Base-by-base conservation (phyloP, 2,888 invertebrate genomes). In the Calameuta pallipes region DNA sequence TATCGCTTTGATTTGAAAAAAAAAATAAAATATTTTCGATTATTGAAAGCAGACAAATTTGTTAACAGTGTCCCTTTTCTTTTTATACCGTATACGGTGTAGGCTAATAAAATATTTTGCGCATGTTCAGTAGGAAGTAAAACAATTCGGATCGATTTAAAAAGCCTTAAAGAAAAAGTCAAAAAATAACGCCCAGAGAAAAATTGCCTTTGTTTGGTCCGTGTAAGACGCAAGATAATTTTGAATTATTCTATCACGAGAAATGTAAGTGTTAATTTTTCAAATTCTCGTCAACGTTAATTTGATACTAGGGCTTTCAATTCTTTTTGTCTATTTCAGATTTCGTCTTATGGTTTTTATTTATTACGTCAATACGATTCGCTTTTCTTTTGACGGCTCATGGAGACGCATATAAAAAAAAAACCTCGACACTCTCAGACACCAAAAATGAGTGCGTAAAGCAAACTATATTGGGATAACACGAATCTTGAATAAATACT, bases 381-480 rank as follows among this genome's bases (percentile, higher is more conserved):
- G 56, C 56, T 23, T 9, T 56, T 23, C 23, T 56, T 2, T 15
- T 15, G 31, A 71, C 30, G 34, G 31, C 15, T n/a, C 31, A 23
- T 23, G 23, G 9, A 71, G 71, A 71, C 23, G 71, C 71, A 33
- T 31, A 31, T 71, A 71, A 71, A 71, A 71, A 30, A 70, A 31
- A 30, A 56, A 56, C 56, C 56, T 56, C n/a, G 31, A 71, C 34
- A 71, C 34, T 71, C 71, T 71, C 71, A 83, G 84, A 86, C 85
- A 86, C 80, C 83, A 83, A 86, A 85, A 82, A 87, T 82, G 83
- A 86, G 85, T 85, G 80, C 78, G 82, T 80, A 81, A 83, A 84
- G 83, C 88, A 88, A 88, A 89, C 87, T 87, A 88, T 87, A 85
- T 83, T 83, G 84, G 83, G 88, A 88, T 84, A 87, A 87, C 85